Evolutionary conservation across 2,888 invertebrate genomes (phyloP).

Genomic region (Oegoconia quadripuncta): DNA sequence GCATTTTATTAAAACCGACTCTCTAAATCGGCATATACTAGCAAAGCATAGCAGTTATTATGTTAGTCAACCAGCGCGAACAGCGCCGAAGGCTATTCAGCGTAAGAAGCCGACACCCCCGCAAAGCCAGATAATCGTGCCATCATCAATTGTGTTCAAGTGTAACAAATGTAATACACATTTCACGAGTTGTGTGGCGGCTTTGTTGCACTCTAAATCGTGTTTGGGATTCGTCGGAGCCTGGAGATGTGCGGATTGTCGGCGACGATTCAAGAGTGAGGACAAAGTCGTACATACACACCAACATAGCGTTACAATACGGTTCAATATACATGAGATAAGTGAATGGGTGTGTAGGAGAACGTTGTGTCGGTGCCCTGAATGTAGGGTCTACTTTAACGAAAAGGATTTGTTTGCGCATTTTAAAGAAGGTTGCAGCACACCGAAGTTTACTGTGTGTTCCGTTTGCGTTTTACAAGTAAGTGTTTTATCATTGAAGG

Average conservation of each 20-base stretch:
- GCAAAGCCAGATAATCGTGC: too few species aligned
- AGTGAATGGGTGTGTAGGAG: constrained; percentile 24
- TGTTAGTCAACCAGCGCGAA: neutral
- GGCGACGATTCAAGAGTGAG: constrained; percentile 23
- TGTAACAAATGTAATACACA: constrained; percentile 33
- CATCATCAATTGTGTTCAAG: too few species aligned
- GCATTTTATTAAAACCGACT: neutral
- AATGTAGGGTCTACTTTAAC: too few species aligned
- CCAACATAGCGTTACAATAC: constrained; percentile 35
- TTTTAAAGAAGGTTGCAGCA: constrained; percentile 18
- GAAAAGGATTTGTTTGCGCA: constrained; percentile 33
- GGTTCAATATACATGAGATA: constrained; percentile 31
- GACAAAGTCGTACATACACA: constrained; percentile 30
- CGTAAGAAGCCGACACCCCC: neutral
- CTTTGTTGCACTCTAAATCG: constrained; percentile 16
- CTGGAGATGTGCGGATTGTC: constrained; percentile 30
- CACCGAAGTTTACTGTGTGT: constrained; percentile 20
- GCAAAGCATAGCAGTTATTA: neutral
- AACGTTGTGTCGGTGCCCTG: constrained; percentile 36
- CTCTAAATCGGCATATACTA: neutral
- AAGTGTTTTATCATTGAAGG: neutral
- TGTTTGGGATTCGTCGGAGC: constrained; percentile 12
- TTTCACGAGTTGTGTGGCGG: constrained; percentile 26
- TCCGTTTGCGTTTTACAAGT: constrained; percentile 24
- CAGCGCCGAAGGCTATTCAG: neutral